These are phyloP conservation scores for Sarotherodon lohbergeri DNA, from an alignment of 2,113 vertebrate species.

Conservation along the genomic window DNA sequence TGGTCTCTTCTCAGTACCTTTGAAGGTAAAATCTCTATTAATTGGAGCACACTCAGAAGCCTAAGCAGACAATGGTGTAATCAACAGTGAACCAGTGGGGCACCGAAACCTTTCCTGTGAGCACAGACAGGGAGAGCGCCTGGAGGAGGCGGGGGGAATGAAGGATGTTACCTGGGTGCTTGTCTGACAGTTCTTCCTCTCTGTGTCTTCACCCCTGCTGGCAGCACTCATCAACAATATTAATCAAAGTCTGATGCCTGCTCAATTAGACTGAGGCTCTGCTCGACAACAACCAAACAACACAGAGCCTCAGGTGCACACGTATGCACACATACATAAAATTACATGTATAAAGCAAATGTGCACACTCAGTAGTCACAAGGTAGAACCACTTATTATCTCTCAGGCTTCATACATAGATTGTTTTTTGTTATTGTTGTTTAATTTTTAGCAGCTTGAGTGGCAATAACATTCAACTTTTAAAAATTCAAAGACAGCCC, in stretches of 20 bases:
- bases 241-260: constrained; percentile 64
- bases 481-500: background rate
- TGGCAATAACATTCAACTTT: background rate
- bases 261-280: constrained; percentile 51
- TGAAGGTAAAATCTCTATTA: constrained; percentile 19
- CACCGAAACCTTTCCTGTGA: constrained; percentile 43
- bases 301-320: constrained; percentile 30
- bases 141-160: constrained; percentile 19
- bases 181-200: constrained; percentile 65
- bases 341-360: background rate
- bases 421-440: background rate
- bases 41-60: constrained; percentile 25
- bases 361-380: background rate
- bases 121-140: background rate
- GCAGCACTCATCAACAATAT: constrained; percentile 64
- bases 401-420: background rate
- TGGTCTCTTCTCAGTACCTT: background rate
- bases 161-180: constrained; percentile 63
- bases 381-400: background rate
- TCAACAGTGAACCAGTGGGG: constrained; percentile 50
- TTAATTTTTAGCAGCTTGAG: background rate
- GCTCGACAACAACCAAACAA: constrained; percentile 42
- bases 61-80: constrained; percentile 50
- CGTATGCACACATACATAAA: background rate
- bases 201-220: constrained; percentile 56